Conservation (phyloP, 2,113 vertebrate species). For the Spea bombifrons region DNA sequence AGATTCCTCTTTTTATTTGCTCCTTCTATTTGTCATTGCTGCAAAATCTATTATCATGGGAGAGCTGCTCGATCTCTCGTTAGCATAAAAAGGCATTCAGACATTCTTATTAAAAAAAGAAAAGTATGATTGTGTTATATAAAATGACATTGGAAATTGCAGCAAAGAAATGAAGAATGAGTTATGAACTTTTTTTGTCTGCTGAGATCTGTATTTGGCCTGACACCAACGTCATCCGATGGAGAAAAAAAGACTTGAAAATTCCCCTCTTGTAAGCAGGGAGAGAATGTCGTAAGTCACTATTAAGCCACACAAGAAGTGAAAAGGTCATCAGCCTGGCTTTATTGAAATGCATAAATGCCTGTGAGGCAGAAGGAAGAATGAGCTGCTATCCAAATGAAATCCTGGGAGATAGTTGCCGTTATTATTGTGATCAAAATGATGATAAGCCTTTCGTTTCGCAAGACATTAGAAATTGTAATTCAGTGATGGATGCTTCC, state of each 20-base stretch:
- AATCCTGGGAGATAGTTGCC: conserved; percentile 36
- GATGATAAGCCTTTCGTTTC: conserved; percentile 38
- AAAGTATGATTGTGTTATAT: background rate
- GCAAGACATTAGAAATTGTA: conserved; percentile 32
- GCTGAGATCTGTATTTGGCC: conserved; percentile 6
- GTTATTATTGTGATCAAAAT: conserved; percentile 45
- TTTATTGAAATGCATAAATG: conserved; percentile 46
- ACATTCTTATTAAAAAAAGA: background rate
- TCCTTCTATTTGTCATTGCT: background rate
- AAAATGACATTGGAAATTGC: background rate
- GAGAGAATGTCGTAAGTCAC: conserved; percentile 42
- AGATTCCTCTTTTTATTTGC: background rate
- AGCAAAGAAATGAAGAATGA: background rate
- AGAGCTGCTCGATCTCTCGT: background rate
- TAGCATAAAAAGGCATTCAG: background rate
- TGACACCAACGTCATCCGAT: conserved; percentile 28
- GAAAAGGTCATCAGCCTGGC: conserved; percentile 46
- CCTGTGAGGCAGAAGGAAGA: conserved; percentile 28
- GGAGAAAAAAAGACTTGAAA: conserved; percentile 9
- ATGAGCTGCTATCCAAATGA: conserved; percentile 37
- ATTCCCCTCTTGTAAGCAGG: background rate
- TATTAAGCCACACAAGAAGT: conserved; percentile 45
- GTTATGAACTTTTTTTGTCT: conserved; percentile 15
- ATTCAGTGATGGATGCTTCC: conserved; percentile 23
- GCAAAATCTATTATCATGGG: background rate